A percentile compares a stretch with the other conserved stretches of the same genome.
phyloP scores from a whole-genome alignment of 2,888 invertebrate species.

The Epirrita christyi region DNA sequence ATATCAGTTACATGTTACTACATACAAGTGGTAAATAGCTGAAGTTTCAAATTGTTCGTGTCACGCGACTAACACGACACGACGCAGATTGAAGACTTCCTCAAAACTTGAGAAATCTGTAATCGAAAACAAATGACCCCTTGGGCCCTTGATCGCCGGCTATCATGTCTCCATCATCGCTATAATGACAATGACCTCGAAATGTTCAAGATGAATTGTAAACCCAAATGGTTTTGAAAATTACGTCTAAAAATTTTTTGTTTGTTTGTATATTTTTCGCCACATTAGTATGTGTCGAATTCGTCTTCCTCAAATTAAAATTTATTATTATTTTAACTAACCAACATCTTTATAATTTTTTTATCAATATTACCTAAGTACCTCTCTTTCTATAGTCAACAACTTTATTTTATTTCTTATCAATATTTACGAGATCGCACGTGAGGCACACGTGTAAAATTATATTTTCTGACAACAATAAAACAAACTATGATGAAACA shows the following conservation, averaged over 20 bases:
- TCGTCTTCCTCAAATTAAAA: slow-evolving; percentile 1
- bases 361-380: not conserved
- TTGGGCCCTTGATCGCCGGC: slow-evolving; percentile 15
- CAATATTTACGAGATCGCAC: slow-evolving; percentile 2
- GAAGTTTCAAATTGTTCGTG: not conserved
- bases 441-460: slow-evolving; percentile 5
- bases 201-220: slow-evolving; percentile 14
- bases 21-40: not conserved
- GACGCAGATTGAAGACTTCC: not conserved
- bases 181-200: slow-evolving; percentile 23
- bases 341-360: not conserved
- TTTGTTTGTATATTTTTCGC: not conserved
- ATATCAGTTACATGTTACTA: not conserved
- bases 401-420: not conserved
- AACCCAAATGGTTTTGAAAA: not conserved
- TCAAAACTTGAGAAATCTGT: slow-evolving; percentile 8
- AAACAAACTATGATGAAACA: slow-evolving; percentile 7
- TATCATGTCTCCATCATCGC: not conserved
- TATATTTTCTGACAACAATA: not conserved
- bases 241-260: not conserved
- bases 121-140: slow-evolving; percentile 26
- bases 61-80: not conserved
- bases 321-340: not conserved
- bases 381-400: not conserved
- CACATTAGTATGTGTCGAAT: not conserved